Evolutionary conservation across 2,113 vertebrate species (phyloP), one percentile per base, ranked within the genome.

Genomic region (Strix aluco): DNA sequence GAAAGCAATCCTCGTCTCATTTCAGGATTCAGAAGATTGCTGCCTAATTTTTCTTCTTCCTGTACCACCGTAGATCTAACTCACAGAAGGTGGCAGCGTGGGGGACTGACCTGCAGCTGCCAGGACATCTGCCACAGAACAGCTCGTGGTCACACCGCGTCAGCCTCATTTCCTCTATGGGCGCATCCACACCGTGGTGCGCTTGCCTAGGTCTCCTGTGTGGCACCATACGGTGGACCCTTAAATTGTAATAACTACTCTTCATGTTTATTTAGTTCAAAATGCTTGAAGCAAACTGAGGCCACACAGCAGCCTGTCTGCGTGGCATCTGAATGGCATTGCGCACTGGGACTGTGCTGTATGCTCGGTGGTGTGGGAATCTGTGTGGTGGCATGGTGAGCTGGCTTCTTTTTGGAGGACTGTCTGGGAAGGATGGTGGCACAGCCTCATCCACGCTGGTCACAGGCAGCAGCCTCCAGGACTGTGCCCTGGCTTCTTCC

Each of bases 291-390:
- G 29, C 52, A 36, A 69, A 14, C 14, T 1, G 67, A 23, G 36
- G 73, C 34, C 0, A 0, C 11, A 51, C 6, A 46, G 55, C 73
- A 72, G 66, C 62, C 52, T 36, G 38, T 26, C 52, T 29, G 62
- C 79, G 49, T 7, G 44, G 34, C 10, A 4, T 44, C 21, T 47
- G 46, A 38, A 34, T 8, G 58, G 42, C 51, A 7, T 20, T 8
- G 15, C 2, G 3, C 30, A 3, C 55, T 29, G 36, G 10, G 36
- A 66, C 18, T 57, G 36, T 9, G 55, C 65, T n/a, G 49, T 0
- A 0, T 32, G 26, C 29, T 75, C 0, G 0, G 47, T 2, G 0
- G 38, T 0, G 0, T 51, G 57, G 42, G 42, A 54, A 29, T 17
- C 27, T 44, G 30, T 25, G 34, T 15, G 66, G 23, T 21, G 63